Conservation (phyloP, 2,797 vertebrate species). For the Lutjanus argentimaculatus region DNA sequence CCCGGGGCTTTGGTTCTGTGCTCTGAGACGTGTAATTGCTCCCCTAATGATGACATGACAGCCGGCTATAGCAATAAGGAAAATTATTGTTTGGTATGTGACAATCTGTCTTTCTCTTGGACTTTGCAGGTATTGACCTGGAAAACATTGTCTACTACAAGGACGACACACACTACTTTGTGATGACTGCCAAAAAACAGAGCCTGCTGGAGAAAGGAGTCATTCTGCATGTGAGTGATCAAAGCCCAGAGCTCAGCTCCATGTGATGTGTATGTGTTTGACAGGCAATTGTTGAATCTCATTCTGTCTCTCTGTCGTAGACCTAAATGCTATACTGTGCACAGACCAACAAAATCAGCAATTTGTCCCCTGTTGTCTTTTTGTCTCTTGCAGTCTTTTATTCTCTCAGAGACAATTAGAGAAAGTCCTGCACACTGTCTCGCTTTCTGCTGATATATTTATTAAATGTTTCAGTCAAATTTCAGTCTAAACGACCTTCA, state of each 20-base stretch:
- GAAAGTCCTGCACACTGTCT: too few relatives aligned
- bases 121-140: constrained; percentile 93
- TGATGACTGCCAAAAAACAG: constrained; percentile 99
- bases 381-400: constrained; percentile 22
- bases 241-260: constrained; percentile 45
- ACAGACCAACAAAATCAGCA: constrained; percentile 27
- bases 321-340: constrained; percentile 24
- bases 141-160: constrained; percentile 99
- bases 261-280: constrained; percentile 1
- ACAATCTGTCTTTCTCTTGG: constrained; percentile 49
- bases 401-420: background rate
- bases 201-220: constrained; percentile 98
- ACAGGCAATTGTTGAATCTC: constrained; percentile 31
- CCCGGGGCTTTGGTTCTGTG: constrained; percentile 60
- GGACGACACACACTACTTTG: constrained; percentile 99
- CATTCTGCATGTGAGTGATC: constrained; percentile 94
- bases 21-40: constrained; percentile 72
- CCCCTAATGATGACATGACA: constrained; percentile 61
- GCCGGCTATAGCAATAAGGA: constrained; percentile 33
- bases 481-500: too few relatives aligned
- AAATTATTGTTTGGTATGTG: constrained; percentile 25
- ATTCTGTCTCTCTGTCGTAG: constrained; percentile 11
- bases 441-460: too few relatives aligned
- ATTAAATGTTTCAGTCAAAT: too few relatives aligned
- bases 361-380: background rate